phyloP scores from a whole-genome alignment of 2,888 invertebrate species.

The Nymphalis urticae region DNA sequence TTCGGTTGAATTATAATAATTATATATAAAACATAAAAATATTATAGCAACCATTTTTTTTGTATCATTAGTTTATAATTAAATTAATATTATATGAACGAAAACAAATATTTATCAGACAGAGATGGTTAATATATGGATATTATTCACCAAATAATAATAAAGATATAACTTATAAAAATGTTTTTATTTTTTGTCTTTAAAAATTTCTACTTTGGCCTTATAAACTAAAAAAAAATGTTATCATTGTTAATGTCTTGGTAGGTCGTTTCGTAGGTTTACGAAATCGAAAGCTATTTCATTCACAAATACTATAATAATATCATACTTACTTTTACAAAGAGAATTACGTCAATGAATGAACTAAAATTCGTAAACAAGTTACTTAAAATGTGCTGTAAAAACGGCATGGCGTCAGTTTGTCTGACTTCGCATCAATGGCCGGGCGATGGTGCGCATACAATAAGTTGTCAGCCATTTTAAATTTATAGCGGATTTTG shows the following conservation, averaged over 20 bases:
- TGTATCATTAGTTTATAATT: no score
- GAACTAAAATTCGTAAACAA: slow-evolving; percentile 5
- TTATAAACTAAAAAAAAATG: no score
- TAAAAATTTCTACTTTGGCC: no score
- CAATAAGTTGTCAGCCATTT: slow-evolving; percentile 55
- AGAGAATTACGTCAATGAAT: not conserved
- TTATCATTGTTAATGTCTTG: no score
- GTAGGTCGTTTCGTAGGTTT: no score
- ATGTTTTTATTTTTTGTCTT: no score
- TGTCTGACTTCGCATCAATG: slow-evolving; percentile 56
- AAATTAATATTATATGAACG: no score
- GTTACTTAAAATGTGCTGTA: slow-evolving; percentile 13
- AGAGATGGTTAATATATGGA: no score
- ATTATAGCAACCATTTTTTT: not conserved
- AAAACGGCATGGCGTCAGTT: slow-evolving; percentile 45
- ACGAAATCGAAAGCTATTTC: not conserved
- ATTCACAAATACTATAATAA: not conserved
- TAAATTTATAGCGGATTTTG: slow-evolving; percentile 70
- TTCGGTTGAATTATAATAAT: not conserved
- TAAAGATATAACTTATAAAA: no score
- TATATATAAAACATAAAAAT: not conserved
- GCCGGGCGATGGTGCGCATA: slow-evolving; percentile 37
- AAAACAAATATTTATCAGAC: no score
- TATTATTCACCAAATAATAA: no score
- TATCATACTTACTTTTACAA: not conserved